phyloP scores from a whole-genome alignment of 2,113 vertebrate genomes.

The Cyrtonyx montezumae region DNA sequence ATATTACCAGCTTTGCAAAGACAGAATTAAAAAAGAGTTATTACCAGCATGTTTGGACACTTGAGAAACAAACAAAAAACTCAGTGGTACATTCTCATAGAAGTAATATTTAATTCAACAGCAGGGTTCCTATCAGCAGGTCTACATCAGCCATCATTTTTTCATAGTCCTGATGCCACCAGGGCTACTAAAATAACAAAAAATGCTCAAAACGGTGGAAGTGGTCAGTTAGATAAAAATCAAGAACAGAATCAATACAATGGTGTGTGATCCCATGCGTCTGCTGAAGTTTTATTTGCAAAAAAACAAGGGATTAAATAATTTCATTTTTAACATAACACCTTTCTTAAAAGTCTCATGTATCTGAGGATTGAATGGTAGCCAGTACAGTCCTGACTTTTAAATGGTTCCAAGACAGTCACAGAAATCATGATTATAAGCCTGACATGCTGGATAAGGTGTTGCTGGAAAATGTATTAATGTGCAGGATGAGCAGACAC shows the following conservation, averaged over 20 bases:
- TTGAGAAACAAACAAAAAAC: not conserved
- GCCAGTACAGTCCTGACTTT: not conserved
- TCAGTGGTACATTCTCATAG: not conserved
- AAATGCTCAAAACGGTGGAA: not conserved
- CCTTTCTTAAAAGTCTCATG: not conserved
- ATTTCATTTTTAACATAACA: not conserved
- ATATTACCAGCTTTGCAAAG: not conserved
- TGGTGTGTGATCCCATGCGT: accelerated
- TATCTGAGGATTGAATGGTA: not conserved
- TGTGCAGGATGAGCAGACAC: not conserved
- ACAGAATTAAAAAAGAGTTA: not conserved
- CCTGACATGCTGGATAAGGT: not conserved
- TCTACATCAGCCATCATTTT: not conserved
- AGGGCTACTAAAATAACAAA: not conserved
- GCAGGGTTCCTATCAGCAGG: not conserved
- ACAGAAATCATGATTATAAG: not conserved
- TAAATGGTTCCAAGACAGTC: not conserved
- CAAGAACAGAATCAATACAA: accelerated
- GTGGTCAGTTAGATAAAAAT: not conserved
- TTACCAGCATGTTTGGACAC: not conserved
- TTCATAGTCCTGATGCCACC: not conserved
- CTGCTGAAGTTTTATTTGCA: not conserved
- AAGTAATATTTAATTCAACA: not conserved
- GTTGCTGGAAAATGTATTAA: not conserved
- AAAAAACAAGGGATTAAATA: not conserved